Base-by-base conservation (phyloP, 92 coral and sea anemone genomes). In the Umimayanthus chanpuru region DNA sequence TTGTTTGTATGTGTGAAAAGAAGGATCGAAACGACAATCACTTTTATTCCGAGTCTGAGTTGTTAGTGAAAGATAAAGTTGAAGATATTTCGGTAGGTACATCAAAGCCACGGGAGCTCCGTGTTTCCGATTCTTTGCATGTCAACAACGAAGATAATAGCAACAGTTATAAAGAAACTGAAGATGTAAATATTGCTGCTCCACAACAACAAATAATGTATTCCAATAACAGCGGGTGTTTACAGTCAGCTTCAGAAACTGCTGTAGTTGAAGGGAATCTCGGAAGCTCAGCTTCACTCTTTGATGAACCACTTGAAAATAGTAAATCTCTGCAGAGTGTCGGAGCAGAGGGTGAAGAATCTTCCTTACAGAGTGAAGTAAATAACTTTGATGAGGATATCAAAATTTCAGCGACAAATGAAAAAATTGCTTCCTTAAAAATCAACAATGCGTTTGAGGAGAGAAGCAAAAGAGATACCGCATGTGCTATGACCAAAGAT, bases 201-300 rank as follows among this genome's bases (percentile, higher is more conserved):
- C 47, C 40, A 21, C n/a, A 40, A 44, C 26, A 83, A 70, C 87
- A 83, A 83, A 28, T 15, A 28, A 68, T 12, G 14, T 47, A 18
- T 18, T 67, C 66, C 38, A 12, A 30, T 44, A 71, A 26, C 3
- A 70, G 26, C 41, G 11, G 4, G 67, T 28, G 39, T 82, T 14
- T 43, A 25, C 30, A 81, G 16, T 81, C 85, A 30, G 28, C 5
- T 64, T 81, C 85, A 41, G 70, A 38, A 66, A 28, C 58, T 50
- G 44, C 70, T 28, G 47, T 28, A 43, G 44, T 39, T 40, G 50
- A 75, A 9, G 43, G n/a, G 28, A 55, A 80, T 56, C 26, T 61
- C 56, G 82, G 85, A 32, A 85, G 87, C 64, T 70, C 86, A 25
- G 87, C 72, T 74, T 86, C 92, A 7, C 21, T 86, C 50, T 90